Evolutionary conservation across 2,888 invertebrate species (phyloP).

Genomic region (Heteromurus nitidus): DNA sequence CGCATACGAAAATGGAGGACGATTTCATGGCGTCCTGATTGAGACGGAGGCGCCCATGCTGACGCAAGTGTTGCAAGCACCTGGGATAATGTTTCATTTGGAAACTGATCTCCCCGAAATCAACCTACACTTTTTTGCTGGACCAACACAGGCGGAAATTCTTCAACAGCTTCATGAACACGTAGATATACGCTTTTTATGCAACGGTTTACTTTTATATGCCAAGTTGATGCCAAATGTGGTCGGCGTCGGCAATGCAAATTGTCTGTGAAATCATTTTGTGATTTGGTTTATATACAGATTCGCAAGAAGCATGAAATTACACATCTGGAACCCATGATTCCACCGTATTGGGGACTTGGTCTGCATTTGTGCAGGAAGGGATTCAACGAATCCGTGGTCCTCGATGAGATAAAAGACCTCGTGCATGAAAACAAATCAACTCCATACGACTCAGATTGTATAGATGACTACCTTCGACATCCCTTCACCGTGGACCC

Average conservation of each 20-base stretch:
- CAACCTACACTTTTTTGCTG: conserved; percentile 78
- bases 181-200: conserved; percentile 47
- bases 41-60: conserved; percentile 79
- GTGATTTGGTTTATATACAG: too few relatives aligned
- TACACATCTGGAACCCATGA: conserved; percentile 18
- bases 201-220: too few relatives aligned
- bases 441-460: conserved; percentile 76
- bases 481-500: conserved; percentile 70
- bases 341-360: conserved; percentile 76
- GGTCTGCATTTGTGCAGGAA: conserved; percentile 77
- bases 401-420: conserved; percentile 73
- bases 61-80: conserved; percentile 77
- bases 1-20: conserved; percentile 76
- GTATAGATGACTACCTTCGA: conserved; percentile 76
- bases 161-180: conserved; percentile 75
- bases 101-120: conserved; percentile 70
- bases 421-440: conserved; percentile 2
- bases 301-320: conserved; percentile 22
- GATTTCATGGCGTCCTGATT: conserved; percentile 79
- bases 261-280: too few relatives aligned
- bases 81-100: conserved; percentile 77
- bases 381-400: conserved; percentile 67
- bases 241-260: too few relatives aligned
- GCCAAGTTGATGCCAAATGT: neutral
- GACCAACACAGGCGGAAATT: conserved; percentile 78